Conservation (phyloP, 92 coral and sea anemone species). For the Blastomussa wellsi region DNA sequence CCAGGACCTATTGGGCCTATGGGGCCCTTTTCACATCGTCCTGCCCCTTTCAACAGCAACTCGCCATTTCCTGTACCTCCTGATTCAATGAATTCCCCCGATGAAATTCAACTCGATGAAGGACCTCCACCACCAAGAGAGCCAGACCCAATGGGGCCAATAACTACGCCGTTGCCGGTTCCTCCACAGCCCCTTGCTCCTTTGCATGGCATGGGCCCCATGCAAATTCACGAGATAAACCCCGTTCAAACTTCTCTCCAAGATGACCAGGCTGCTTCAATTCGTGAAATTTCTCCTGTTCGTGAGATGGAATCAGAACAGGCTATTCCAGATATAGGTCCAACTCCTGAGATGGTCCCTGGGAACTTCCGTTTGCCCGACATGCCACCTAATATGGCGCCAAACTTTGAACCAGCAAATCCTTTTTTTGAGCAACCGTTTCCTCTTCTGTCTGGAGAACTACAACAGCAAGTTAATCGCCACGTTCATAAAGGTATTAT, state of each 20-base stretch:
- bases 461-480: slow-evolving; percentile 30
- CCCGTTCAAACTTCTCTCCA: slow-evolving; percentile 7
- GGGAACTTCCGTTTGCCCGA: slow-evolving; percentile 9
- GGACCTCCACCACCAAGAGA: slow-evolving; percentile 4
- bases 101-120: slow-evolving; percentile 16
- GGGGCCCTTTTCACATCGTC: not conserved
- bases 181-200: slow-evolving; percentile 11
- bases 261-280: not conserved
- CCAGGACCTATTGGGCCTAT: not conserved
- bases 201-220: not conserved
- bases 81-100: not conserved
- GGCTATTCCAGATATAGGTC: not conserved
- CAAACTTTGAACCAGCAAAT: slow-evolving; percentile 14
- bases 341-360: slow-evolving; percentile 1
- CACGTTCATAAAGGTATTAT: slow-evolving; percentile 36
- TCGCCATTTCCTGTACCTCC: not conserved
- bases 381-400: not conserved
- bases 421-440: slow-evolving; percentile 23
- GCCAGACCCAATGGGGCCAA: slow-evolving; percentile 8
- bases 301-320: not conserved
- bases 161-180: not conserved
- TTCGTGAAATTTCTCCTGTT: slow-evolving; percentile 6
- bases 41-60: slow-evolving; percentile 1
- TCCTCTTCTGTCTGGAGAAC: slow-evolving; percentile 38
- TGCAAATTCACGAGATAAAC: not conserved